Conservation (phyloP, 2,888 invertebrate genomes). For the Drosophila quinaria region DNA sequence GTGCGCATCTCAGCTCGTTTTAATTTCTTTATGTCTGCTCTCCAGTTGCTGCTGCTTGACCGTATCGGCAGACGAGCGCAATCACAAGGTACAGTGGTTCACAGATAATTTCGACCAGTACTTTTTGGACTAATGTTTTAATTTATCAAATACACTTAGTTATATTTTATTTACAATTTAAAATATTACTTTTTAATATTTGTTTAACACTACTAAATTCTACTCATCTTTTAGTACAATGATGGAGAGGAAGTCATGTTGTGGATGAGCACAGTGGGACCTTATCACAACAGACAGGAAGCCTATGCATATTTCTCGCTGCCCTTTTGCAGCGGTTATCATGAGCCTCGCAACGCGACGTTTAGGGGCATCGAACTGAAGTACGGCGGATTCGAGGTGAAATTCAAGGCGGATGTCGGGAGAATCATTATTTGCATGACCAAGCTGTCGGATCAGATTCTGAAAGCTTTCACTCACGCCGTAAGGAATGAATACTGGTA, state of each 20-base stretch:
- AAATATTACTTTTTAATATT: too few species aligned
- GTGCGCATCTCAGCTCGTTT: slow-evolving; percentile 27
- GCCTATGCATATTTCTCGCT: slow-evolving; percentile 99
- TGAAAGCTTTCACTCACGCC: slow-evolving; percentile 97
- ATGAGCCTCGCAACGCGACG: slow-evolving; percentile 99
- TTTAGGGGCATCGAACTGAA: slow-evolving; percentile 98
- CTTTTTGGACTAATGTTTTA: too few species aligned
- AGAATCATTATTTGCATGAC: slow-evolving; percentile 93
- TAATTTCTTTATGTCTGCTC: slow-evolving; percentile 75
- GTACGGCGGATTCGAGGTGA: slow-evolving; percentile 98
- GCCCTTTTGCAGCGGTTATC: slow-evolving; percentile 99
- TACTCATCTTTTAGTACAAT: slow-evolving; percentile 89
- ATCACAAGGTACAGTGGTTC: slow-evolving; percentile 87
- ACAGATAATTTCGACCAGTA: too few species aligned
- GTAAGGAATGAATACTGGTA: slow-evolving; percentile 99
- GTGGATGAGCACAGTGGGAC: slow-evolving; percentile 99
- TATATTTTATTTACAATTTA: too few species aligned
- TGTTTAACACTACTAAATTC: too few species aligned
- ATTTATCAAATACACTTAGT: too few species aligned
- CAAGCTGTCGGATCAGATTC: slow-evolving; percentile 92
- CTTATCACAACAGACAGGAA: slow-evolving; percentile 99
- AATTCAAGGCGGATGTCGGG: slow-evolving; percentile 89
- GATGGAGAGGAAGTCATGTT: slow-evolving; percentile 98
- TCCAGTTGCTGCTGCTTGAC: slow-evolving; percentile 67
- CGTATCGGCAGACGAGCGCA: slow-evolving; percentile 90